phyloP scores from a whole-genome alignment of 2,888 invertebrate species.

The Perizoma affinitatum region DNA sequence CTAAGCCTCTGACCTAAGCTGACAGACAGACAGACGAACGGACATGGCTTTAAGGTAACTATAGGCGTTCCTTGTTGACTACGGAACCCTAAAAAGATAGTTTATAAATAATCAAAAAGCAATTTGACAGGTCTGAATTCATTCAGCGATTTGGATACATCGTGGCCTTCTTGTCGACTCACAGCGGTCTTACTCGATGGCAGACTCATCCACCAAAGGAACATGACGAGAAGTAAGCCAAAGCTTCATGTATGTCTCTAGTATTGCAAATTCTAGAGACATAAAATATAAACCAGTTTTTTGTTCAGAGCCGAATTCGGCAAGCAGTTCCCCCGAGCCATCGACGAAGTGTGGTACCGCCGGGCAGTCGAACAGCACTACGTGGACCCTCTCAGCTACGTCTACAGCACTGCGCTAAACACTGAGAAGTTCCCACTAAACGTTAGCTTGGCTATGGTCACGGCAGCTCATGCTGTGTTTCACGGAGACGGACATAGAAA shows the following conservation, averaged over 20 bases:
- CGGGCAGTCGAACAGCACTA: slow-evolving; percentile 94
- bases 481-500: slow-evolving; percentile 84
- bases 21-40: too few species aligned
- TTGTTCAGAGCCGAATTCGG: slow-evolving; percentile 87
- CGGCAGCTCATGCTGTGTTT: slow-evolving; percentile 94
- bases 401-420: slow-evolving; percentile 84
- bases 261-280: not conserved
- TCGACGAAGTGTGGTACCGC: slow-evolving; percentile 95
- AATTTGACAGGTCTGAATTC: slow-evolving; percentile 88
- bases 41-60: too few species aligned
- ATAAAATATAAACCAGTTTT: too few species aligned
- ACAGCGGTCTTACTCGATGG: slow-evolving; percentile 95
- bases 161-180: slow-evolving; percentile 94
- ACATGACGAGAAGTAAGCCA: slow-evolving; percentile 68
- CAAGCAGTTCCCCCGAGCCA: slow-evolving; percentile 89
- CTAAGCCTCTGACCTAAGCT: too few species aligned
- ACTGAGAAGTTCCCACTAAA: slow-evolving; percentile 77
- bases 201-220: slow-evolving; percentile 86
- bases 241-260: not conserved
- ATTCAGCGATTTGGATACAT: slow-evolving; percentile 93
- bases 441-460: slow-evolving; percentile 89
- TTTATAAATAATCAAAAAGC: not conserved
- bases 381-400: slow-evolving; percentile 90
- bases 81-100: too few species aligned
- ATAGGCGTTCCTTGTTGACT: too few species aligned